Conservation (phyloP, 2,888 invertebrate species). For the Ligdia adustata region DNA sequence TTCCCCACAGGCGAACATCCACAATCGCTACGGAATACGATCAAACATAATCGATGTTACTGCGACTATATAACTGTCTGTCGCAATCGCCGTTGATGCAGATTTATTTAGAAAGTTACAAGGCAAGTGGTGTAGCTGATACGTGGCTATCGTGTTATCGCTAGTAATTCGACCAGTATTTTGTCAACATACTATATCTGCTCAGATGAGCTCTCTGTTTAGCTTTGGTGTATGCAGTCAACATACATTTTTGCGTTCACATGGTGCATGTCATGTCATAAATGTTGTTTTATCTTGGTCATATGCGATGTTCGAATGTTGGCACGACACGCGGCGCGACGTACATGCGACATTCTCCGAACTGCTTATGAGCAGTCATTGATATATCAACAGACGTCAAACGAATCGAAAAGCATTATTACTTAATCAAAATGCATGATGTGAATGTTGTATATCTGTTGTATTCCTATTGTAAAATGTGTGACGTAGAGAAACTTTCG, state of each 20-base stretch:
- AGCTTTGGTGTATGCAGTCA: slow-evolving; percentile 7
- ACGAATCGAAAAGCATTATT: slow-evolving; percentile 11
- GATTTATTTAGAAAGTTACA: too few species aligned
- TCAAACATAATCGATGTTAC: too few species aligned
- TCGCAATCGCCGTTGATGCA: too few species aligned
- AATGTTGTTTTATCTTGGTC: slow-evolving; percentile 7
- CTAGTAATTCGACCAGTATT: too few species aligned
- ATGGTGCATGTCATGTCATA: not conserved
- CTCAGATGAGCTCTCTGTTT: slow-evolving; percentile 12
- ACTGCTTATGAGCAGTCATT: slow-evolving; percentile 12
- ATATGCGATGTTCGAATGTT: too few species aligned
- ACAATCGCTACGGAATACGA: too few species aligned
- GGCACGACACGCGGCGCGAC: not conserved
- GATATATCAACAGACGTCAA: slow-evolving; percentile 15
- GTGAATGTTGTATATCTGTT: slow-evolving; percentile 21
- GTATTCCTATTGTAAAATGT: slow-evolving; percentile 18
- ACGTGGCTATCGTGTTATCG: too few species aligned
- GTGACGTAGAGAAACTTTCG: slow-evolving; percentile 14
- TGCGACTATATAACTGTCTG: too few species aligned
- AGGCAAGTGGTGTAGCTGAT: too few species aligned
- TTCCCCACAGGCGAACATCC: not conserved
- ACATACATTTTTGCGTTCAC: not conserved
- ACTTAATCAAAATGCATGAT: slow-evolving; percentile 15
- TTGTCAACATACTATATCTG: too few species aligned
- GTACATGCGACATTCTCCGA: not conserved